Evolutionary conservation across 37 sponge, comb jelly and placozoan species (phyloP).

Genomic region (Corticium candelabrum): DNA sequence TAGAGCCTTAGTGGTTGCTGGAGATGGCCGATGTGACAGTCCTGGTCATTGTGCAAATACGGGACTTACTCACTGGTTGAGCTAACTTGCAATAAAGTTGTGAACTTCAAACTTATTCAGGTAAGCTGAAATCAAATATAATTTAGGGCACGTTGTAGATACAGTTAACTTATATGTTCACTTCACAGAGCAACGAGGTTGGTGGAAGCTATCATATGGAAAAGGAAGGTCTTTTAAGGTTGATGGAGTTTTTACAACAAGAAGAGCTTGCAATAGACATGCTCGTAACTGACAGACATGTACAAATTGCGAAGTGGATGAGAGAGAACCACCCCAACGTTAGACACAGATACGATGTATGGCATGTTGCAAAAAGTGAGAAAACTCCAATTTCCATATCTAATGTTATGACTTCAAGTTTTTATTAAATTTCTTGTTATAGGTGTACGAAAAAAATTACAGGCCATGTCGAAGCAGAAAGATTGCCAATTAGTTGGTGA

Average conservation of each 20-base stretch:
- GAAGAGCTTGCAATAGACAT: background rate
- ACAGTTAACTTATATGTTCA: background rate
- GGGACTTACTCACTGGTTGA: constrained; percentile 44
- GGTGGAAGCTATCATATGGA: too few species aligned
- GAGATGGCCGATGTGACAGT: constrained; percentile 53
- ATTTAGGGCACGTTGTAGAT: background rate
- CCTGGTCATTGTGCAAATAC: constrained; percentile 52
- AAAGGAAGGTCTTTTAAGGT: background rate
- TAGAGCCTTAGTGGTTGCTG: constrained; percentile 15
- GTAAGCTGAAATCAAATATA: too few species aligned
- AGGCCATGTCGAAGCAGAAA: constrained; percentile 22
- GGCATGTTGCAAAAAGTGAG: background rate
- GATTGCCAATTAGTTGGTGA: constrained; percentile 26
- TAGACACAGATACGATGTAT: background rate
- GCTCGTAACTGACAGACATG: background rate
- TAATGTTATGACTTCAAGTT: too few species aligned
- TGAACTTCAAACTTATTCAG: constrained; percentile 45
- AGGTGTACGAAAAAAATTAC: constrained; percentile 17
- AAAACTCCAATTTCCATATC: background rate
- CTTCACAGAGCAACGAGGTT: constrained; percentile 21
- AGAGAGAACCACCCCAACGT: background rate
- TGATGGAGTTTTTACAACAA: background rate
- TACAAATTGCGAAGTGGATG: background rate
- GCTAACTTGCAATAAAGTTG: constrained; percentile 12
- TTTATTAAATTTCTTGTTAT: background rate